phyloP scores from a whole-genome alignment of 2,113 vertebrate species.

The Phyllostomus hastatus region DNA sequence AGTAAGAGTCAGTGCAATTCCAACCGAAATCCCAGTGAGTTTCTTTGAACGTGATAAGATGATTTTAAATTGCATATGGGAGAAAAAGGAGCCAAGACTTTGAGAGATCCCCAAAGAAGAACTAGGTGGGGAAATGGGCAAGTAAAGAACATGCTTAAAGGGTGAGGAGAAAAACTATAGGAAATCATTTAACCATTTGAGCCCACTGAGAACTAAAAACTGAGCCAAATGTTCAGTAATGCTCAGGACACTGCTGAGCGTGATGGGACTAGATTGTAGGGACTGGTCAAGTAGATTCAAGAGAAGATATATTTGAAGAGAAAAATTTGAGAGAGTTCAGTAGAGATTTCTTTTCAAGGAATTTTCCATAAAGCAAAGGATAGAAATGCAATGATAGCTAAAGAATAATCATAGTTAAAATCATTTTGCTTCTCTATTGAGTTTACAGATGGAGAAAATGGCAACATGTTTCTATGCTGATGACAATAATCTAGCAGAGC shows the following conservation, averaged over 20 bases:
- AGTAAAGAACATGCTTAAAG: background rate
- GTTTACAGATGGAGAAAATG: background rate
- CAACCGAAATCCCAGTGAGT: background rate
- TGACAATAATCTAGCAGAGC: background rate
- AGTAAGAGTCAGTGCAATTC: background rate
- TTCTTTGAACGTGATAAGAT: background rate
- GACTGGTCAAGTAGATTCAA: background rate
- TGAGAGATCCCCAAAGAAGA: background rate
- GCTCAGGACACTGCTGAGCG: background rate
- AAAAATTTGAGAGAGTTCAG: background rate
- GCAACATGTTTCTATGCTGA: background rate
- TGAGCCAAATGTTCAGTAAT: background rate
- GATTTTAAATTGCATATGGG: background rate
- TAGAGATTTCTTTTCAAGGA: background rate
- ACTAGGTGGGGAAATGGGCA: background rate
- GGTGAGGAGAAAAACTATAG: background rate
- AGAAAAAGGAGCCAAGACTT: background rate
- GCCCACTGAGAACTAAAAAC: background rate
- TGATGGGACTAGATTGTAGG: background rate
- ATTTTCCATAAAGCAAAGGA: background rate
- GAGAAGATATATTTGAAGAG: background rate
- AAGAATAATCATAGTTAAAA: background rate
- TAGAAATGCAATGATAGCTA: background rate
- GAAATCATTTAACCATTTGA: background rate
- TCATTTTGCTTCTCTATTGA: background rate